phyloP scores from a whole-genome alignment of 2,888 invertebrate genomes.

The Volucella inflata region DNA sequence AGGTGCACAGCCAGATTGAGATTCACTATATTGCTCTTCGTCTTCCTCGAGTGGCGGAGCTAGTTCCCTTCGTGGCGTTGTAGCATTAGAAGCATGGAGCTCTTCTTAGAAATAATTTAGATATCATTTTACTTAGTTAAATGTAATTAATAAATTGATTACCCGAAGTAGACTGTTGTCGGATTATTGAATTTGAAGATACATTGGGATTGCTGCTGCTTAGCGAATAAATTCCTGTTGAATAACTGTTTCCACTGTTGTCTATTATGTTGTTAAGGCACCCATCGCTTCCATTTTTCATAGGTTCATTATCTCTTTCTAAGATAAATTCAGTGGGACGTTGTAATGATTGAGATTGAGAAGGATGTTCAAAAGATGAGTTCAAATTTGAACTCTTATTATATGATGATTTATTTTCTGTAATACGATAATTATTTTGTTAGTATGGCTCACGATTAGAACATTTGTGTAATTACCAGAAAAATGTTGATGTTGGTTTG shows the following conservation, averaged over 20 bases:
- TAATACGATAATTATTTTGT: background rate
- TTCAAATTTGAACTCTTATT: conserved; percentile 44
- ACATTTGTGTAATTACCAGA: conserved; percentile 18
- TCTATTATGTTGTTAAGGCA: conserved; percentile 70
- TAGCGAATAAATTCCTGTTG: conserved; percentile 65
- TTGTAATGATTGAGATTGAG: conserved; percentile 70
- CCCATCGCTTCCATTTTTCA: conserved; percentile 71
- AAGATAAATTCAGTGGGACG: conserved; percentile 49
- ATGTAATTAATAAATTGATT: background rate
- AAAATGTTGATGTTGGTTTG: conserved; percentile 75
- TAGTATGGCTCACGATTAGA: background rate
- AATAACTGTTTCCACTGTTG: conserved; percentile 65
- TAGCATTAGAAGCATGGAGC: conserved; percentile 80
- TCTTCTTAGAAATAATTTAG: conserved; percentile 75
- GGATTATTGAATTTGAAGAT: conserved; percentile 73
- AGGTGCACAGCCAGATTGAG: conserved; percentile 87
- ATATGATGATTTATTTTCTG: conserved; percentile 52
- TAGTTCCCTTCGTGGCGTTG: conserved; percentile 87
- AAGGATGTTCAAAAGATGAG: conserved; percentile 62
- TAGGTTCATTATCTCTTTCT: conserved; percentile 55
- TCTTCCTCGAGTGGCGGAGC: conserved; percentile 89
- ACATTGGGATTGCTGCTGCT: conserved; percentile 74
- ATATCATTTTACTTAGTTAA: background rate
- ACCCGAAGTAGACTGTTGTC: conserved; percentile 68
- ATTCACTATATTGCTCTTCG: conserved; percentile 87